phyloP scores from a whole-genome alignment of 2,797 vertebrate genomes.

The Phataginus tetradactyla region DNA sequence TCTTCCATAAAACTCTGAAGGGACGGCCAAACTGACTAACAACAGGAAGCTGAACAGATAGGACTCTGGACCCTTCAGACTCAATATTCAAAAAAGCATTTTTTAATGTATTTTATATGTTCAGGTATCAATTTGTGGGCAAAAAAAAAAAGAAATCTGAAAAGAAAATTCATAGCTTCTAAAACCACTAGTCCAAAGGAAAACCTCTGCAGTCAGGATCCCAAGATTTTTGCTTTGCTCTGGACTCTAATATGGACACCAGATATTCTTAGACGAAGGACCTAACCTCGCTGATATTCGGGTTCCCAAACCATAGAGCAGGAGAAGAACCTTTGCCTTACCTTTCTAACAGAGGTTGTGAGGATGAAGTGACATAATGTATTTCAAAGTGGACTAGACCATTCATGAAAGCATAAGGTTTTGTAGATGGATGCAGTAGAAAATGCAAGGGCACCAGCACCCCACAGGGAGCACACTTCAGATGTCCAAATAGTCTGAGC shows the following conservation, averaged over 20 bases:
- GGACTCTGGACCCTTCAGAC: not conserved
- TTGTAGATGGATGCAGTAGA: not conserved
- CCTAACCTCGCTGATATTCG: not conserved
- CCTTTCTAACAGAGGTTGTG: not conserved
- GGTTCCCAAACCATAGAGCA: not conserved
- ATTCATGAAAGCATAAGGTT: not conserved
- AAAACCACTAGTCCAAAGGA: not conserved
- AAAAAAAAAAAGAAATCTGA: not conserved
- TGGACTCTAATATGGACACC: not conserved
- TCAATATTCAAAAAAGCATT: not conserved
- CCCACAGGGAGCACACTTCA: not conserved
- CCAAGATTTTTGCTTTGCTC: not conserved
- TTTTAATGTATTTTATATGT: not conserved
- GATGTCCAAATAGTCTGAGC: not conserved
- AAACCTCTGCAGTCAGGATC: not conserved
- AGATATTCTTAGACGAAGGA: not conserved
- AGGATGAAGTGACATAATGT: not conserved
- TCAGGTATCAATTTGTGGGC: not conserved
- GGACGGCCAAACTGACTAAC: not conserved
- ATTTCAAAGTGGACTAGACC: not conserved
- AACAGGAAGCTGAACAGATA: not conserved
- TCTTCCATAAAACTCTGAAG: conserved; percentile 24
- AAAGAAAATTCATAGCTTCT: not conserved
- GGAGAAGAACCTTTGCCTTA: not conserved
- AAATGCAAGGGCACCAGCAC: not conserved